Evolutionary conservation across 2,797 vertebrate genomes (phyloP).

Genomic region (Dallia pectoralis): DNA sequence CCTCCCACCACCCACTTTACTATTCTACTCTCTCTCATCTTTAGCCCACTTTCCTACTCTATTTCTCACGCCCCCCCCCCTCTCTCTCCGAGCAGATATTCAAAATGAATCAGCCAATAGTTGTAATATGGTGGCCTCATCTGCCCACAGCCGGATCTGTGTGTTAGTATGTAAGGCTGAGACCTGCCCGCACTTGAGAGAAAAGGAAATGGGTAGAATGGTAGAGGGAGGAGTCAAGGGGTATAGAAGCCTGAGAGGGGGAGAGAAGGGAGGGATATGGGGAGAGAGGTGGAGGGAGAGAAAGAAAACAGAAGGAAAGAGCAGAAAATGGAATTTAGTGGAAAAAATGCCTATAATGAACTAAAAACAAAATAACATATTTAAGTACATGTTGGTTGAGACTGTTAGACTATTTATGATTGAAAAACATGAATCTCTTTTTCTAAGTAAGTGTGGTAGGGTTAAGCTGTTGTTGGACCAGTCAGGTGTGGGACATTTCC

Average conservation of each 20-base stretch:
- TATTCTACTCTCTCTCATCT: conserved; percentile 11
- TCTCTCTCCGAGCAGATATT: conserved; percentile 48
- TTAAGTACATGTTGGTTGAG: neutral
- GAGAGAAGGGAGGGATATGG: neutral
- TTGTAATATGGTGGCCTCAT: neutral
- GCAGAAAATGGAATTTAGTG: neutral
- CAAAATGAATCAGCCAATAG: neutral
- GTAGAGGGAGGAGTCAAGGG: neutral
- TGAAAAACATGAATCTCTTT: neutral
- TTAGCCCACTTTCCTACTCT: neutral
- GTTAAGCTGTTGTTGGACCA: neutral
- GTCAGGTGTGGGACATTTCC: neutral
- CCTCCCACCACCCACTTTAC: conserved; percentile 15
- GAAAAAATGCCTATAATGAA: neutral
- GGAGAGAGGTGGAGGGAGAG: neutral
- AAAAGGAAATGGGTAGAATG: neutral
- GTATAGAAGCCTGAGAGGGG: neutral
- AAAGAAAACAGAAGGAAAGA: neutral
- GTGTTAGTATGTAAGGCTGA: neutral
- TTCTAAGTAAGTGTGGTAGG: neutral
- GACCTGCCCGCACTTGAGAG: neutral
- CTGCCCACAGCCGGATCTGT: neutral
- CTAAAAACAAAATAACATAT: neutral
- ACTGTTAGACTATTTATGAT: neutral
- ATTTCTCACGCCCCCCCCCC: conserved; percentile 19